Evolutionary conservation across 1,140 invertebrate species (phyloP), one percentile per base, ranked within the genome.

Genomic region (Nilaparvata lugens): DNA sequence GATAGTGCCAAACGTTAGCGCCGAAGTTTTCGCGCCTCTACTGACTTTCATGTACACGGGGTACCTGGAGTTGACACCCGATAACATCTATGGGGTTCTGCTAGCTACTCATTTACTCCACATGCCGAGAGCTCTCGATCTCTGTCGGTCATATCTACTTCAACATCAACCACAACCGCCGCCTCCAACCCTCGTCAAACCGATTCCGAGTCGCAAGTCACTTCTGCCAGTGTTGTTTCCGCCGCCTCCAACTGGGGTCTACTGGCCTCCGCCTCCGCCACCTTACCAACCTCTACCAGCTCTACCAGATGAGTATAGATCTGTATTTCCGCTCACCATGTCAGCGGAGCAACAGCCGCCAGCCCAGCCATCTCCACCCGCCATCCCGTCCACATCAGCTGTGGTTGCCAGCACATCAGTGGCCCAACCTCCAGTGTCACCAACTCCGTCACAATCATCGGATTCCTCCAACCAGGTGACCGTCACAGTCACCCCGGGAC

Each of bases 1-100:
- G 9, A 70, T 73, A 45, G 73, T 83, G 28, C 78, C 81, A 23
- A 82, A 81, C 66, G 75, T 85, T 0, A 80, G 74, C 2, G 79
- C 84, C 1, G 84, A 87, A 61, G 83, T 84, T 45, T 89, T 89
- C 67, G 83, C 83, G 1, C 83, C 84, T 0, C 68, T 89, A 2
- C 73, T 89, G 1, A 83, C 84, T 9, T 88, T 86, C 70, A 88
- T 89, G 85, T 88, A 88, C 72, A 87, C 86, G 2, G 86, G 86
- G 1, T 82, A 81, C 53, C 70, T 89, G 57, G 84, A 87, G 64
- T 73, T 89, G 19, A 86, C 79, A 25, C 71, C 82, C 18, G 80
- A 82, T 24, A 88, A 88, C 70, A 85, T 88, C 52, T 88, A 88
- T 72, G 83, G 81, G 60, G 83, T 88, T 9, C 69, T 88, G 2